A percentile compares a stretch with the other conserved stretches of the same genome.
Conservation (phyloP, 2,113 vertebrate species). For the Solea solea region DNA sequence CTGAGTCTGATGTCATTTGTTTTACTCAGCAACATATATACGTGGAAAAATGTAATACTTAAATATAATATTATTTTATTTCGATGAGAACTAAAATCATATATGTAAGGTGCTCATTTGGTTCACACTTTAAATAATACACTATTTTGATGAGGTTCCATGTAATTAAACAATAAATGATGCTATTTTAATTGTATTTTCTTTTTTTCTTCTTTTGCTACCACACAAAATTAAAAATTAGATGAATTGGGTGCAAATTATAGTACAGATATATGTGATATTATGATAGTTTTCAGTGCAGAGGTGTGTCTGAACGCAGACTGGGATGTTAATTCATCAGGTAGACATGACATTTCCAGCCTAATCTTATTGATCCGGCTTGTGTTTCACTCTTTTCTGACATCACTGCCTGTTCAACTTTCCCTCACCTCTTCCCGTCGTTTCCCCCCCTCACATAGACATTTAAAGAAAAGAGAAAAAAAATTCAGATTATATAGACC, state of each 20-base stretch:
- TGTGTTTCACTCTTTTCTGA: constrained; percentile 51
- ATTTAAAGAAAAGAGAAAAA: constrained; percentile 13
- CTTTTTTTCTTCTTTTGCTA: background rate
- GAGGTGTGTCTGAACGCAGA: constrained; percentile 8
- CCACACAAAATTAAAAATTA: constrained; percentile 11
- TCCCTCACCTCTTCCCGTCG: constrained; percentile 57
- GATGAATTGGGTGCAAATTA: background rate
- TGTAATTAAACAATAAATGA: constrained; percentile 64
- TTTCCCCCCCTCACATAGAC: constrained; percentile 12
- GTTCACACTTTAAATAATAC: background rate
- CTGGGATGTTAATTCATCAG: constrained; percentile 39
- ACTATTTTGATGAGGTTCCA: constrained; percentile 39
- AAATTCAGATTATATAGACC: constrained; percentile 31
- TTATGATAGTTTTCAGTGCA: background rate
- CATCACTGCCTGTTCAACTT: constrained; percentile 68
- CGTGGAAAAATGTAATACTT: too few relatives aligned
- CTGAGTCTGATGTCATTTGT: constrained; percentile 4
- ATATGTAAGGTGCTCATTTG: background rate
- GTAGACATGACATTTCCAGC: constrained; percentile 38
- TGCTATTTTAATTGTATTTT: constrained; percentile 64
- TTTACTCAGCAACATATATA: constrained; percentile 3
- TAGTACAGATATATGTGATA: too few relatives aligned
- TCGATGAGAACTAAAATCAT: background rate
- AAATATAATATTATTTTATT: background rate
- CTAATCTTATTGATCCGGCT: constrained; percentile 59